A percentile compares a stretch with the other conserved stretches of the same genome.
These are phyloP conservation scores for Metacarcinus magister DNA, from an alignment of 2,888 invertebrate genomes.

Conservation along the genomic window DNA sequence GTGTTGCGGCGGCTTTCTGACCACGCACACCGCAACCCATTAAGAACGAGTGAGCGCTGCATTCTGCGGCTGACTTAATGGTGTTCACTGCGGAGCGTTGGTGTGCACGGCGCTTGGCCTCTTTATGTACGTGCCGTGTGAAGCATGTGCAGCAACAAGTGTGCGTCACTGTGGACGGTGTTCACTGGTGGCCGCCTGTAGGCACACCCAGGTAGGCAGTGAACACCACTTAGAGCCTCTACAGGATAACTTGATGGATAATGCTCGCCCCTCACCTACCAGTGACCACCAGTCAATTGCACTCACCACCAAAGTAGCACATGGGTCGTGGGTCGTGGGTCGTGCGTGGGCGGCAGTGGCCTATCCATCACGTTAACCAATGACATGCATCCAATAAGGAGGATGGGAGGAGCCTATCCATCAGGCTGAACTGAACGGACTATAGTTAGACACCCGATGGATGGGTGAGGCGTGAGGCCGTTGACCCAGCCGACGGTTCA, in stretches of 20 bases:
- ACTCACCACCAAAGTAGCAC: background rate
- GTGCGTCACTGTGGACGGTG: background rate
- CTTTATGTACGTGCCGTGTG: background rate
- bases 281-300: background rate
- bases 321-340: constrained; percentile 27
- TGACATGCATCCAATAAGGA: constrained; percentile 39
- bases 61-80: background rate
- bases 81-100: background rate
- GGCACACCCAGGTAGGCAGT: background rate
- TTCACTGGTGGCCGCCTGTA: background rate
- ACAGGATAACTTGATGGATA: constrained; percentile 16
- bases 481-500: background rate
- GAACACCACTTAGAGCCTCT: constrained; percentile 5
- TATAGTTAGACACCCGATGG: background rate
- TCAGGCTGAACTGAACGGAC: constrained; percentile 5
- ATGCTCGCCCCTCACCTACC: background rate
- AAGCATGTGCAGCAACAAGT: constrained; percentile 6
- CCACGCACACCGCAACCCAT: constrained; percentile 16
- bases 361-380: background rate
- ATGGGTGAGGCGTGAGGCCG: background rate
- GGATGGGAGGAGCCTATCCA: constrained; percentile 20
- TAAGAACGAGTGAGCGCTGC: background rate
- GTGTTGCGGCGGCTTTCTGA: constrained; percentile 5
- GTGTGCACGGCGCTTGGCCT: background rate
- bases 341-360: background rate